Evolutionary conservation across 2,113 vertebrate species (phyloP).

Genomic region (Pelecanus crispus): DNA sequence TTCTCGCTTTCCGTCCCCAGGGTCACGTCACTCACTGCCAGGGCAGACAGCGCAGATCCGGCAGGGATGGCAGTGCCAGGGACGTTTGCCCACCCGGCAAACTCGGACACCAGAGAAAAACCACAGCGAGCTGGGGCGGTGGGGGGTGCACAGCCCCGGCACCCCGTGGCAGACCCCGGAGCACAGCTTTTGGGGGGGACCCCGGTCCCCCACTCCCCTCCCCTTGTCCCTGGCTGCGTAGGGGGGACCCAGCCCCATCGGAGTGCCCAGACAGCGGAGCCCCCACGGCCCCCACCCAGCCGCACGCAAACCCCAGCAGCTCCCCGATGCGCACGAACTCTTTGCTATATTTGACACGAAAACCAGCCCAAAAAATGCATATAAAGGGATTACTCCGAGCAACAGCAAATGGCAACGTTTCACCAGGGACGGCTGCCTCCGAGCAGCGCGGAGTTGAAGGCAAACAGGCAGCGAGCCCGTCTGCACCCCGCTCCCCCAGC

Average conservation of each 20-base stretch:
- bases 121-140: neutral
- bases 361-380: neutral
- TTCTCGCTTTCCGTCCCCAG: slow-evolving; percentile 15
- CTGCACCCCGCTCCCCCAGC: neutral
- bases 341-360: neutral
- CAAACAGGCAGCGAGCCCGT: neutral
- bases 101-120: neutral
- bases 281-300: neutral
- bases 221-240: fast-evolving
- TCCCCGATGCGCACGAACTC: neutral
- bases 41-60: neutral
- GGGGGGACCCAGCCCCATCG: neutral
- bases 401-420: neutral
- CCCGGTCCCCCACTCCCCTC: neutral
- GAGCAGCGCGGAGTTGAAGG: neutral
- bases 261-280: neutral
- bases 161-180: neutral
- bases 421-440: neutral
- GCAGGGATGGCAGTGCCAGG: neutral
- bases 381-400: slow-evolving; percentile 4
- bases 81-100: neutral
- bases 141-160: neutral
- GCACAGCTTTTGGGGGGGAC: neutral
- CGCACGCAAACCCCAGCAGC: neutral
- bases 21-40: slow-evolving; percentile 35